These are phyloP conservation scores for Capricornis sumatraensis DNA, from an alignment of 2,113 vertebrate genomes.

Conservation along the genomic window DNA sequence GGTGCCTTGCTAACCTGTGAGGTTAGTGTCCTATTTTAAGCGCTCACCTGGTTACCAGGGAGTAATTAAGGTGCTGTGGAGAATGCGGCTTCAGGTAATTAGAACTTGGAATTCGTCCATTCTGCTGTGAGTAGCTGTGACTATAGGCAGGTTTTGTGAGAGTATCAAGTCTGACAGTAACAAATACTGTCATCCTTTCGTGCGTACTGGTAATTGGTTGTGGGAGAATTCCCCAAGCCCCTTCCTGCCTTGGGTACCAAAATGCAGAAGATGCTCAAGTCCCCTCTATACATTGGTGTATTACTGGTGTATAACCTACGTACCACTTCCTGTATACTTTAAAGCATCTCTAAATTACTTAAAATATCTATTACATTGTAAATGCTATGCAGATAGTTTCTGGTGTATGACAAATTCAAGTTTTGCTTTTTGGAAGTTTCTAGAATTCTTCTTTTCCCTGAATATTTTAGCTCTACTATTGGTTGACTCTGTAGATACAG, in stretches of 20 bases:
- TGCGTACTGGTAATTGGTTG: background rate
- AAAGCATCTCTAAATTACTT: background rate
- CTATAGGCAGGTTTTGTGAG: conserved; percentile 36
- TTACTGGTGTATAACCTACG: background rate
- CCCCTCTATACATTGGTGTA: background rate
- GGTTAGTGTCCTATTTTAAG: conserved; percentile 8
- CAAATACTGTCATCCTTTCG: background rate
- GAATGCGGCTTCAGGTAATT: conserved; percentile 41
- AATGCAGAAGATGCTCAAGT: background rate
- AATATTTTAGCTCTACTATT: background rate
- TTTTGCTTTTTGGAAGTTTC: background rate
- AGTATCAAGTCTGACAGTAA: background rate
- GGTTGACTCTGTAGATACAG: background rate
- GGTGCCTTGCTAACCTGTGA: conserved; percentile 29
- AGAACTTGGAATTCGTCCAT: conserved; percentile 35
- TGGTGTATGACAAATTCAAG: background rate
- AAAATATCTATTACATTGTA: background rate
- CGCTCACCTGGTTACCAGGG: conserved; percentile 37
- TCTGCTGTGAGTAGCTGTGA: conserved; percentile 25
- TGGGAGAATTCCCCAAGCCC: background rate
- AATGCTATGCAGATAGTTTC: background rate
- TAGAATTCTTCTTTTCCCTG: background rate
- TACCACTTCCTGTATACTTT: background rate
- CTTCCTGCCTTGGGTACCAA: background rate
- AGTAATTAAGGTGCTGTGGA: conserved; percentile 37